Evolutionary conservation across 2,797 vertebrate species (phyloP).

Genomic region (Xyrichtys novacula): DNA sequence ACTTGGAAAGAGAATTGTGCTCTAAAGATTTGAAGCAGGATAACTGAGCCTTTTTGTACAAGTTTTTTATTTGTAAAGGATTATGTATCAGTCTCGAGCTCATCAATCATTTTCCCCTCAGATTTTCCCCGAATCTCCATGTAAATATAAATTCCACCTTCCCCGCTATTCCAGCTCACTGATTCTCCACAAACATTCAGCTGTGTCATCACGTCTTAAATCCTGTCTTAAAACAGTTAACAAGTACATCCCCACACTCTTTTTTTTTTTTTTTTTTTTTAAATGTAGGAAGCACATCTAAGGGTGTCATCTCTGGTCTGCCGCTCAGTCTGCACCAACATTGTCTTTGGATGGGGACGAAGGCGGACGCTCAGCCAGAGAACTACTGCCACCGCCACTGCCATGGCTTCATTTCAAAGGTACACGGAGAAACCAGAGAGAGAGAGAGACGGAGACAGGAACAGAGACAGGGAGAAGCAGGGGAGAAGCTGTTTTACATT

Average conservation of each 20-base stretch:
- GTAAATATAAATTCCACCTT: conserved; percentile 18
- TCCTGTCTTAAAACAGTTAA: conserved; percentile 38
- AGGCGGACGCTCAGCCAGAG: conserved; percentile 48
- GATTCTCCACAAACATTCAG: conserved; percentile 26
- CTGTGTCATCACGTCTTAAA: conserved; percentile 29
- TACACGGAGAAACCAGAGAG: conserved; percentile 64
- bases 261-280: conserved; percentile 8
- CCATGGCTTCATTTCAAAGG: conserved; percentile 78
- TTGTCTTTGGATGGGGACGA: conserved; percentile 81
- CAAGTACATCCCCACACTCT: conserved; percentile 15
- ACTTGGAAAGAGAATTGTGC: neutral
- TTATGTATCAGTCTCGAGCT: neutral
- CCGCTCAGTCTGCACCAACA: conserved; percentile 79
- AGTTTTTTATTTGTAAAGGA: neutral
- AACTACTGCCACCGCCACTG: conserved; percentile 68
- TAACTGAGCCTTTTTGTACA: neutral
- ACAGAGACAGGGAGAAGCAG: conserved; percentile 63
- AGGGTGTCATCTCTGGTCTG: conserved; percentile 74
- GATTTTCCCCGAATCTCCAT: conserved; percentile 12
- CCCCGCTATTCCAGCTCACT: neutral
- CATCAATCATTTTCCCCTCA: conserved; percentile 3
- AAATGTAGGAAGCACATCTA: conserved; percentile 36
- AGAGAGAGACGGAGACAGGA: conserved; percentile 66
- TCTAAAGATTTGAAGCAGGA: neutral
- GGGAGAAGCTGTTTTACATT: conserved; percentile 84